Percentiles rank a stretch among this genome's conserved stretches.
Evolutionary conservation across 2,113 vertebrate genomes (phyloP).

Genomic region (Pelobates fuscus): DNA sequence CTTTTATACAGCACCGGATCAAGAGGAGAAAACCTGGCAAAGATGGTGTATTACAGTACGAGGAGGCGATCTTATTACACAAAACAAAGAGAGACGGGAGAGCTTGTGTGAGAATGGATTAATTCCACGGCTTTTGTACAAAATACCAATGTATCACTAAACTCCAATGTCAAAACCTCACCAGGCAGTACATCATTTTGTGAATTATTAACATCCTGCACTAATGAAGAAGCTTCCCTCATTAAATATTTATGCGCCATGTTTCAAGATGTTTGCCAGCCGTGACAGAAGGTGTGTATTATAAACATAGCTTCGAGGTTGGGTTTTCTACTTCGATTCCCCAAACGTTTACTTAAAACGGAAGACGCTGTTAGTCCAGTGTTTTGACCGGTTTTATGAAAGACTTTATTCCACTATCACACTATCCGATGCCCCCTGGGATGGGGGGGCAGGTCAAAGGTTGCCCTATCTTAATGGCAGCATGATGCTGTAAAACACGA

Average conservation of each 20-base stretch:
- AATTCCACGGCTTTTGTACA: constrained; percentile 59
- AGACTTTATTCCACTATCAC: constrained; percentile 48
- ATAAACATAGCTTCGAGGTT: constrained; percentile 61
- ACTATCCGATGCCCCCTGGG: constrained; percentile 52
- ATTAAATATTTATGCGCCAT: constrained; percentile 69
- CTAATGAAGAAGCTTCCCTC: constrained; percentile 68
- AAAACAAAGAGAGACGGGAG: constrained; percentile 49
- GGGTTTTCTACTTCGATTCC: constrained; percentile 53
- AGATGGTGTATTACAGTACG: constrained; percentile 34
- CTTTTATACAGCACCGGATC: constrained; percentile 46
- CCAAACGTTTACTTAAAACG: constrained; percentile 21
- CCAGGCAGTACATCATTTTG: constrained; percentile 66
- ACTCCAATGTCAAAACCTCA: constrained; percentile 62
- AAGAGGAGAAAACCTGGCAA: constrained; percentile 56
- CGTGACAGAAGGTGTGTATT: constrained; percentile 61
- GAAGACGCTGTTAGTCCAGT: constrained; percentile 31
- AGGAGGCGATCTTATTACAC: constrained; percentile 26
- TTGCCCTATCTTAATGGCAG: constrained; percentile 58
- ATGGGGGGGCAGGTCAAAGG: constrained; percentile 55
- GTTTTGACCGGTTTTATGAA: constrained; percentile 48
- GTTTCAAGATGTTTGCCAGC: constrained; percentile 65
- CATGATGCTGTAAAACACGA: constrained; percentile 53
- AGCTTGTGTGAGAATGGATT: constrained; percentile 58
- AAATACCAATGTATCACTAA: constrained; percentile 66
- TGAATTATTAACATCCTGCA: constrained; percentile 69